Conservation (phyloP, 2,113 vertebrate genomes). For the Willisornis vidua region DNA sequence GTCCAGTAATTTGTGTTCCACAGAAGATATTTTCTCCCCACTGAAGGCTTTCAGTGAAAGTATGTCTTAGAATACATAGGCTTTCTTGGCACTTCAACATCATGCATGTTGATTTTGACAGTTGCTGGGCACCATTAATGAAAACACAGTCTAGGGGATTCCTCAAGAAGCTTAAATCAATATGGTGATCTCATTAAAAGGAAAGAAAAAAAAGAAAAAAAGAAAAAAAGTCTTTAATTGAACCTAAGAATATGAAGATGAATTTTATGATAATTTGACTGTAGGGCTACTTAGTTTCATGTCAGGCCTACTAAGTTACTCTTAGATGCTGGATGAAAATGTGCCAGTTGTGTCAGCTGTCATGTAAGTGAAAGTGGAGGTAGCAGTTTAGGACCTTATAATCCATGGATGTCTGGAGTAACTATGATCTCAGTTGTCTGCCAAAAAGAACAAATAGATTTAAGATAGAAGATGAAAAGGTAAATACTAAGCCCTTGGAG, state of each 20-base stretch:
- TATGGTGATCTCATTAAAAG: rapidly evolving
- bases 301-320: neutral
- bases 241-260: neutral
- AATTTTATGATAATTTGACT: neutral
- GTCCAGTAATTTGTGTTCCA: neutral
- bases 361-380: neutral
- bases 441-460: neutral
- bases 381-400: neutral
- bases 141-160: neutral
- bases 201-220: neutral
- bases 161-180: neutral
- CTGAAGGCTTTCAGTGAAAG: neutral
- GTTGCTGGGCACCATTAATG: neutral
- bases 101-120: neutral
- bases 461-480: neutral
- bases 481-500: neutral
- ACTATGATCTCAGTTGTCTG: neutral
- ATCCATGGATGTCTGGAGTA: neutral
- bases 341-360: neutral
- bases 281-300: neutral
- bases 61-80: neutral
- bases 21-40: neutral
- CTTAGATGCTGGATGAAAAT: neutral
- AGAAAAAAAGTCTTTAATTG: neutral
- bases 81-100: neutral